Conservation (phyloP, 2,888 invertebrate genomes). For the Sericinus montela region DNA sequence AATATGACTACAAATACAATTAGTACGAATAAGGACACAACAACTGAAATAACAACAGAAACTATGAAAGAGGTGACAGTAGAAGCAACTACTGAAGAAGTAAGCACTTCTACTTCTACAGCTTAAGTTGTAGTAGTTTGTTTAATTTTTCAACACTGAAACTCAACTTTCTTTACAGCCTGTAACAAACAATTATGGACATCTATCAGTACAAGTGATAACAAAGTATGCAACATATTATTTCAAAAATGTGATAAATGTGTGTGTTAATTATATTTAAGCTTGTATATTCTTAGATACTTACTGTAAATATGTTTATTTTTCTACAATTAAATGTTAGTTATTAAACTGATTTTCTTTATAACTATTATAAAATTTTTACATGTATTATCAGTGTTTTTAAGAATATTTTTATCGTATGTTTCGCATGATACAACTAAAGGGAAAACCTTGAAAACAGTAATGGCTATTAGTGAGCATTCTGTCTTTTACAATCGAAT, state of each 20-base stretch:
- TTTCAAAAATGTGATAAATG: conserved; percentile 16
- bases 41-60: neutral
- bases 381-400: too few species aligned
- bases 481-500: too few species aligned
- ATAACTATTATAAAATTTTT: too few species aligned
- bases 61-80: conserved; percentile 6
- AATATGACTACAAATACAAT: neutral
- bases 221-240: conserved; percentile 13
- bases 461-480: too few species aligned
- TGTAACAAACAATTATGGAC: conserved; percentile 1
- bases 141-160: neutral
- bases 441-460: too few species aligned
- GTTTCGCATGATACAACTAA: too few species aligned
- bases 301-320: too few species aligned
- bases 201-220: conserved; percentile 16
- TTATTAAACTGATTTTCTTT: too few species aligned
- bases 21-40: neutral
- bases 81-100: conserved; percentile 24
- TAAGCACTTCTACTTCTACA: conserved; percentile 28
- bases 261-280: conserved; percentile 2
- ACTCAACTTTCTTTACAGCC: conserved; percentile 16
- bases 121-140: conserved; percentile 15
- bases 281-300: too few species aligned
- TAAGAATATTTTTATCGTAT: too few species aligned
- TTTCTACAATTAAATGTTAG: too few species aligned